Percentiles rank a stretch among this genome's conserved stretches.
phyloP scores from a whole-genome alignment of 2,888 invertebrate species.

The Eugnorisma glareosa region DNA sequence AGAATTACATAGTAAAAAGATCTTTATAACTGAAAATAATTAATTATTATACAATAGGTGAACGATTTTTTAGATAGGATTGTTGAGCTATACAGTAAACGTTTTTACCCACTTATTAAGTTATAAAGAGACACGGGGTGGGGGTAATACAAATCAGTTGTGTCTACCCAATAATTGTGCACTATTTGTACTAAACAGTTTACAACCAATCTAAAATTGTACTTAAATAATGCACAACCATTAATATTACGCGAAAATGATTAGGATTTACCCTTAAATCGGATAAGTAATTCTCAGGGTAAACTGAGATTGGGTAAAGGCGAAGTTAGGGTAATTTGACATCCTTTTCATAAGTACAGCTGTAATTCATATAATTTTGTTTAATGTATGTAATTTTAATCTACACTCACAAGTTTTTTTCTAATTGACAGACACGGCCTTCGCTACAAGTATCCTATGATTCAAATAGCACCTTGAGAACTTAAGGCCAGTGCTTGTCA shows the following conservation, averaged over 20 bases:
- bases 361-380: constrained; percentile 23
- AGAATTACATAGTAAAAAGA: constrained; percentile 49
- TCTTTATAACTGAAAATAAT: constrained; percentile 49
- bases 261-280: constrained; percentile 30
- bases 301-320: constrained; percentile 18
- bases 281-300: constrained; percentile 8
- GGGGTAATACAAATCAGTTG: constrained; percentile 27
- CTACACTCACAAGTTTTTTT: constrained; percentile 38
- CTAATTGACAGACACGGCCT: constrained; percentile 41
- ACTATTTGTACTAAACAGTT: constrained; percentile 63
- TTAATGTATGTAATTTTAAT: constrained; percentile 24
- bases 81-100: constrained; percentile 45
- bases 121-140: constrained; percentile 26
- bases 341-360: constrained; percentile 40
- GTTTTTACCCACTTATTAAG: constrained; percentile 22
- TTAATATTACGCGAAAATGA: constrained; percentile 51
- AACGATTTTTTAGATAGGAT: constrained; percentile 29
- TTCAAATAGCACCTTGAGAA: constrained; percentile 75
- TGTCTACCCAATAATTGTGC: constrained; percentile 64
- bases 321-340: constrained; percentile 34
- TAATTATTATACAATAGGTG: constrained; percentile 44
- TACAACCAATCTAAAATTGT: constrained; percentile 67
- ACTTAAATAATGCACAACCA: constrained; percentile 72
- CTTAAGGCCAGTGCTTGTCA: constrained; percentile 48
- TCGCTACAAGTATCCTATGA: constrained; percentile 73